Conservation (phyloP, 2,113 vertebrate species). For the Arothron firmamentum region DNA sequence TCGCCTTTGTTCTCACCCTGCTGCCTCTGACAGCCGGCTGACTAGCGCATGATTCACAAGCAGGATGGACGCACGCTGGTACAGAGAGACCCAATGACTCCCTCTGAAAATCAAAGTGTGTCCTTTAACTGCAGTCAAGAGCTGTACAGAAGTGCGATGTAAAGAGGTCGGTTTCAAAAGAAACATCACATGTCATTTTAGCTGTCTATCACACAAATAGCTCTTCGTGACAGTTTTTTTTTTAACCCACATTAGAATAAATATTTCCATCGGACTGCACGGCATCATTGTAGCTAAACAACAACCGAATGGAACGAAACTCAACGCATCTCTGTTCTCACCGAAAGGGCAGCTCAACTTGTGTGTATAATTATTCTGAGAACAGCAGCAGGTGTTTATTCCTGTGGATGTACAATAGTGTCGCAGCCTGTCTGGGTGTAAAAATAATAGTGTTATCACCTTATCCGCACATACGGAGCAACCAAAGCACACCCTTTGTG, state of each 20-base stretch:
- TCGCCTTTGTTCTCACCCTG: conserved; percentile 43
- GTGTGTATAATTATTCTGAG: conserved; percentile 58
- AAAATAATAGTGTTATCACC: conserved; percentile 55
- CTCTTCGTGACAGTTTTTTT: too few species aligned
- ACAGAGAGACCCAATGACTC: neutral
- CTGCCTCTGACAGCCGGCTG: conserved; percentile 34
- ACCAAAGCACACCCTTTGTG: conserved; percentile 8
- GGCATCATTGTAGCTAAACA: neutral
- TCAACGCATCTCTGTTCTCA: neutral
- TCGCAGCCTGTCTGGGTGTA: conserved; percentile 40
- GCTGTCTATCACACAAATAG: too few species aligned
- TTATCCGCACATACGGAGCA: conserved; percentile 24
- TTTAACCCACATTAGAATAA: neutral
- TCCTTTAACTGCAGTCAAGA: too few species aligned
- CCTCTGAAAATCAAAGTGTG: conserved; percentile 8
- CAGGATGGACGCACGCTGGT: neutral
- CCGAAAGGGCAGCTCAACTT: conserved; percentile 8
- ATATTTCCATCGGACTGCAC: neutral
- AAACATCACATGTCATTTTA: too few species aligned
- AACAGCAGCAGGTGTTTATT: conserved; percentile 64
- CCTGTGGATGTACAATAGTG: conserved; percentile 45
- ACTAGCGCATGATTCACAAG: conserved; percentile 1
- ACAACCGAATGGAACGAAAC: neutral
- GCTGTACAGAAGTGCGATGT: neutral
- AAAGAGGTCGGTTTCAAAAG: neutral